phyloP scores from a whole-genome alignment of 2,888 invertebrate genomes.

The Folsomia candida region DNA sequence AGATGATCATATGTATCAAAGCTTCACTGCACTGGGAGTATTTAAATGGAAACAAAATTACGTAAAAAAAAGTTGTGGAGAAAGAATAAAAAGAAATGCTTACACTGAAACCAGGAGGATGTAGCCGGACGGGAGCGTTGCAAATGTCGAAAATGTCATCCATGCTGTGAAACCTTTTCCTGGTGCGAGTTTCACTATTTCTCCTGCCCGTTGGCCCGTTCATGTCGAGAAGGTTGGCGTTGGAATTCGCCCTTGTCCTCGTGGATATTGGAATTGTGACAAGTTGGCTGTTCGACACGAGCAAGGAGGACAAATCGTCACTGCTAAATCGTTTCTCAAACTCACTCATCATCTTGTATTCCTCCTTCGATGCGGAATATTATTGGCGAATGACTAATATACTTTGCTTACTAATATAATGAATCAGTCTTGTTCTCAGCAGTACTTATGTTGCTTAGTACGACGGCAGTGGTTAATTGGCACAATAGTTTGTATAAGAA shows the following conservation, averaged over 20 bases:
- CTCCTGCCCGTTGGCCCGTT: too few species aligned
- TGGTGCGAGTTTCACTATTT: background rate
- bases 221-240: conserved; percentile 34
- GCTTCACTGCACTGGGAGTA: background rate
- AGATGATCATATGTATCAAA: conserved; percentile 5
- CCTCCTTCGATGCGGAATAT: too few species aligned
- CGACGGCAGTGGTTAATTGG: too few species aligned
- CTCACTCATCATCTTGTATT: conserved; percentile 18
- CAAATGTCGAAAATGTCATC: conserved; percentile 46
- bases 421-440: too few species aligned
- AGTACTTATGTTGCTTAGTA: too few species aligned
- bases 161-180: conserved; percentile 12
- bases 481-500: too few species aligned
- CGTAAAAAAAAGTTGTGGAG: too few species aligned
- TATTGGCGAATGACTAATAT: too few species aligned
- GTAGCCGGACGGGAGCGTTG: too few species aligned
- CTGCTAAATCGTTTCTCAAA: conserved; percentile 15
- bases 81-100: too few species aligned
- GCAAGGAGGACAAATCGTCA: conserved; percentile 22
- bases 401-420: too few species aligned
- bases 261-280: conserved; percentile 32
- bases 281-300: conserved; percentile 27
- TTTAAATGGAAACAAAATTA: background rate
- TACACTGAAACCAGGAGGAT: conserved; percentile 12
- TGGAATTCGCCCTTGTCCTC: conserved; percentile 33